phyloP scores from a whole-genome alignment of 2,113 vertebrate species.

The Scopus umbretta region DNA sequence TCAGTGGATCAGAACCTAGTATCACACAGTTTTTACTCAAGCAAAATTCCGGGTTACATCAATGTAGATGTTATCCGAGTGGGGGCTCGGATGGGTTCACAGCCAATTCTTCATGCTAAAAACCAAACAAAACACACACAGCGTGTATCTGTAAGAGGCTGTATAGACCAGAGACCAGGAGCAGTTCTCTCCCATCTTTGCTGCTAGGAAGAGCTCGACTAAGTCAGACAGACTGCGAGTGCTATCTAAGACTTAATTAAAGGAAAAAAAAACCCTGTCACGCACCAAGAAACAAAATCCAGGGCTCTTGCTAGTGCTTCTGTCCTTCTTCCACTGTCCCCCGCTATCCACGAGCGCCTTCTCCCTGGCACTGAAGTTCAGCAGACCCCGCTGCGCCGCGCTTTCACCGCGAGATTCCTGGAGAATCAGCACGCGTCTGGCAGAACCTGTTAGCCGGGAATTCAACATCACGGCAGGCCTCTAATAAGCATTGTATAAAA shows the following conservation, averaged over 20 bases:
- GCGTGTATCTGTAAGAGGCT: background rate
- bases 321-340: background rate
- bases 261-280: background rate
- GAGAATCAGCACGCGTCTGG: background rate
- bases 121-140: too few relatives aligned
- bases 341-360: background rate
- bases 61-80: fast-evolving
- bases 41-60: background rate
- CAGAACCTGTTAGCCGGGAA: background rate
- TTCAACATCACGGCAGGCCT: background rate
- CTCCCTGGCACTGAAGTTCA: fast-evolving
- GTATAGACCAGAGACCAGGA: background rate
- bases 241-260: background rate
- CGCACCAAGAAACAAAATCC: background rate
- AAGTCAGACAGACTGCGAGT: fast-evolving
- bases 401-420: background rate
- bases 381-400: background rate
- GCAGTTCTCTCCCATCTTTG: background rate
- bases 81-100: background rate
- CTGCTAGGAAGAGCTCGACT: background rate
- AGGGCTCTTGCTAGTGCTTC: too few relatives aligned
- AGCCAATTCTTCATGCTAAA: background rate
- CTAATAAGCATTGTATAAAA: background rate
- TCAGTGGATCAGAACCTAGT: background rate
- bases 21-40: background rate